Percentiles rank a stretch among this genome's conserved stretches.
These are phyloP conservation scores for Callinectes sapidus DNA, from an alignment of 2,888 invertebrate genomes.

Conservation along the genomic window DNA sequence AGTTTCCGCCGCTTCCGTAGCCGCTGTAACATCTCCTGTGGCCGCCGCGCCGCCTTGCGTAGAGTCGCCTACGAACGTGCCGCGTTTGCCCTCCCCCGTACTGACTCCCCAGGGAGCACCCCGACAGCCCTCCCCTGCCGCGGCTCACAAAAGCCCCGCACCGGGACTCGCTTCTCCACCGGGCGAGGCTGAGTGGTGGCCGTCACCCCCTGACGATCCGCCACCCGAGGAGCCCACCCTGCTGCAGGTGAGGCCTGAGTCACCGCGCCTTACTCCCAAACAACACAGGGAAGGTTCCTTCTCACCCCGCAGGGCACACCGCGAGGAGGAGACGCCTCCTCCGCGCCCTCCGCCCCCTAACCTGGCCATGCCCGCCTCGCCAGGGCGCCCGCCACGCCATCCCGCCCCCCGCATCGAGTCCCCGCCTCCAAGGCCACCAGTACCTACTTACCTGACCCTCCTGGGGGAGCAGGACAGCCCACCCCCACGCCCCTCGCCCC, in stretches of 20 bases:
- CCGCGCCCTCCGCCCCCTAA: slow-evolving; percentile 46
- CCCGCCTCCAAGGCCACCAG: not conserved
- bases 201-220: slow-evolving; percentile 41
- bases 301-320: slow-evolving; percentile 37
- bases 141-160: not conserved
- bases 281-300: not conserved
- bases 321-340: slow-evolving; percentile 43
- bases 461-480: not conserved
- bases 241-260: slow-evolving; percentile 30
- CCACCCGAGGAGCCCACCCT: slow-evolving; percentile 46
- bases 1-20: not conserved
- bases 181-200: slow-evolving; percentile 38
- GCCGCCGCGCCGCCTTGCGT: not conserved
- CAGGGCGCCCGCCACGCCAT: slow-evolving; percentile 6
- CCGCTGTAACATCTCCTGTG: slow-evolving; percentile 9
- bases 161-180: not conserved
- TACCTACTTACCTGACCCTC: not conserved
- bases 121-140: slow-evolving; percentile 17
- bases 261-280: not conserved
- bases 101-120: slow-evolving; percentile 33
- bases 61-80: slow-evolving; percentile 5
- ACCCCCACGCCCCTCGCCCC: slow-evolving; percentile 44
- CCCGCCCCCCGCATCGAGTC: not conserved
- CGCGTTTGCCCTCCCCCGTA: slow-evolving; percentile 27
- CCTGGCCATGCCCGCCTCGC: not conserved